Conservation (phyloP, 1,140 invertebrate genomes). For the Caenorhabditis elegans region DNA sequence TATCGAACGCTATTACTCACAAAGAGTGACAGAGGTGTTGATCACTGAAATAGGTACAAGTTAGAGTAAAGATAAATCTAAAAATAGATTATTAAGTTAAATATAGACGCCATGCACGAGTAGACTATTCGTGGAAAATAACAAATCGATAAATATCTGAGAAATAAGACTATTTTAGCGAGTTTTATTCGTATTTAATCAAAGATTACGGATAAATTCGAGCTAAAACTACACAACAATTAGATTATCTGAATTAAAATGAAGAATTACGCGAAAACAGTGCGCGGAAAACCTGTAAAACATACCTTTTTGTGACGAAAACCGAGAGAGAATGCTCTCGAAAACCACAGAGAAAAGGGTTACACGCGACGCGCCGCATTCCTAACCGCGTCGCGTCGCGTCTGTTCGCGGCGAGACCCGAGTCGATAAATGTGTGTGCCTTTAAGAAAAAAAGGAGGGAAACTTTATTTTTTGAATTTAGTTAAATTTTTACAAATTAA, state of each 20-base stretch:
- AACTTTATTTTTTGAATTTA: background rate
- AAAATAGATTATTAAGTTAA: background rate
- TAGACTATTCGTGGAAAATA: background rate
- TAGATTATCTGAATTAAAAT: background rate
- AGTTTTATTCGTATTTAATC: background rate
- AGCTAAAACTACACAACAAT: background rate
- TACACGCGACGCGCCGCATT: background rate
- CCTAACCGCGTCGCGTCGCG: background rate
- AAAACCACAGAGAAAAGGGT: background rate
- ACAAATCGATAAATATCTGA: background rate
- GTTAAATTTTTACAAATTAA: background rate
- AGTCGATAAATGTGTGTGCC: background rate
- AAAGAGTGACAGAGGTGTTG: background rate
- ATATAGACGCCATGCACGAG: background rate
- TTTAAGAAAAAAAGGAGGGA: background rate
- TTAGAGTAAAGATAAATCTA: background rate
- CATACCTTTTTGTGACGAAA: background rate
- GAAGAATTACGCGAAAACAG: background rate
- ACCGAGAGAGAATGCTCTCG: background rate
- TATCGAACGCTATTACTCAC: background rate
- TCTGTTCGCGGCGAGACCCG: background rate
- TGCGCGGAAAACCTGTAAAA: background rate
- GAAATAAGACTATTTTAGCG: background rate
- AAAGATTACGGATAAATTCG: background rate
- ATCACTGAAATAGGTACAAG: background rate